Base-by-base conservation (phyloP, 2,888 invertebrate species). In the Drosophila formosana region DNA sequence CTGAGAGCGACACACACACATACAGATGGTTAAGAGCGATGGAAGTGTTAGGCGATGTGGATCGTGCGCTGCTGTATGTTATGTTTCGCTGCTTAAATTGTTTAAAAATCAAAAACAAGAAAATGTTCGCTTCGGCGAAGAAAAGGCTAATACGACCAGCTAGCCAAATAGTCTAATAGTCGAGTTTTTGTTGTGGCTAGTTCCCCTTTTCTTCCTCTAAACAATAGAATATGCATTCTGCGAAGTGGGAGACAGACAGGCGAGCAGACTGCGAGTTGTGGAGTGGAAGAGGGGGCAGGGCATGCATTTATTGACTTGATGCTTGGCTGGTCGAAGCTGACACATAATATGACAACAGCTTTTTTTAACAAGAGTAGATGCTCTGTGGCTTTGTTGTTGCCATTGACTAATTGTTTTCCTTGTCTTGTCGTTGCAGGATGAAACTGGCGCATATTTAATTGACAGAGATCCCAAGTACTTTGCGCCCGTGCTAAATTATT, bases 401-500 rank as follows among this genome's bases (percentile, higher is more conserved):
- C 25, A 55, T 43, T 50, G 9, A 60, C 47, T 65, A 61, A 75
- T 56, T 66, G 37, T 18, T 28, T 60, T 23, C 13, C 13, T 37
- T n/a, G 9, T 46, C n/a, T 41, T 34, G 13, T 50, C n/a, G 30
- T 6, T 34, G 11, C 65, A 99, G 99, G 99, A 99, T 93, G 98
- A 98, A 92, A 97, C 97, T 87, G 99, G 99, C 89, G 99, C 99
- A 65, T 99, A 98, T 94, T 94, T 99, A 92, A 99, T 99, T 93
- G 99, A 99, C 93, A 95, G 99, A 93, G 99, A 99, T 93, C 98
- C 99, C 18, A 96, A 96, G 74, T 99, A 99, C 93, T 99, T 99
- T 93, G 97, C 98, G 73, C 98, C 99, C 78, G 96, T 99, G 79
- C 94, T 99, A 86, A 99, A 99, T 93, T 99, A 98, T 93, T 94